Evolutionary conservation across 2,113 vertebrate species (phyloP).

Genomic region (Hemicordylus capensis): DNA sequence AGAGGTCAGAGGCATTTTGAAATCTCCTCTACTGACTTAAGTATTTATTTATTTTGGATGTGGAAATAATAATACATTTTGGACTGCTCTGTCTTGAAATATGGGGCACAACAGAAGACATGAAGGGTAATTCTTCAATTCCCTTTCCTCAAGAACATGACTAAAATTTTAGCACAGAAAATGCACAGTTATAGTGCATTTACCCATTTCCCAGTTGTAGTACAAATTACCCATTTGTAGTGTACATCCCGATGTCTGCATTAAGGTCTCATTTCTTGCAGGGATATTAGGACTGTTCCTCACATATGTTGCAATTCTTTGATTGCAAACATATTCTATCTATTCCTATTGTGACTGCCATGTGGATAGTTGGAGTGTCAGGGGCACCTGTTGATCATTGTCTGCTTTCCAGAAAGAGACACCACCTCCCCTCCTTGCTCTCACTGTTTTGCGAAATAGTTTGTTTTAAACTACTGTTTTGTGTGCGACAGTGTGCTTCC

Average conservation of each 20-base stretch:
- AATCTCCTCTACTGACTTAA: constrained; percentile 27
- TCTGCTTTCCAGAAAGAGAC: not conserved
- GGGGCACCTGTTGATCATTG: too few relatives aligned
- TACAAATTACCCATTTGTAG: not conserved
- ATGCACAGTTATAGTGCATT: too few relatives aligned
- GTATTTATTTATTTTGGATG: not conserved
- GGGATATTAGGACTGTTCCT: not conserved
- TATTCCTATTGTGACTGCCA: too few relatives aligned
- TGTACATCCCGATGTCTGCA: not conserved
- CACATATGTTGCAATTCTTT: not conserved
- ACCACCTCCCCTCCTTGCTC: not conserved
- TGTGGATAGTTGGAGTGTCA: too few relatives aligned
- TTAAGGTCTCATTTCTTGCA: not conserved
- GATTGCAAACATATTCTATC: not conserved
- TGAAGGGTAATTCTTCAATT: not conserved
- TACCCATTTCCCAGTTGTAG: too few relatives aligned
- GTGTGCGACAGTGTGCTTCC: too few relatives aligned
- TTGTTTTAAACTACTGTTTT: too few relatives aligned
- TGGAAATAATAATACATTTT: not conserved
- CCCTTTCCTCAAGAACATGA: not conserved
- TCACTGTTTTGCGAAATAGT: not conserved
- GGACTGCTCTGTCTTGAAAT: not conserved
- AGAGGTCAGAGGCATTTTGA: constrained; percentile 75
- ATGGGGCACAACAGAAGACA: not conserved
- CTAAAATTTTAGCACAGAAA: not conserved